A percentile compares a stretch with the other conserved stretches of the same genome.
These are phyloP conservation scores for Caenorhabditis becei DNA, from an alignment of 2,888 invertebrate species.

Conservation along the genomic window DNA sequence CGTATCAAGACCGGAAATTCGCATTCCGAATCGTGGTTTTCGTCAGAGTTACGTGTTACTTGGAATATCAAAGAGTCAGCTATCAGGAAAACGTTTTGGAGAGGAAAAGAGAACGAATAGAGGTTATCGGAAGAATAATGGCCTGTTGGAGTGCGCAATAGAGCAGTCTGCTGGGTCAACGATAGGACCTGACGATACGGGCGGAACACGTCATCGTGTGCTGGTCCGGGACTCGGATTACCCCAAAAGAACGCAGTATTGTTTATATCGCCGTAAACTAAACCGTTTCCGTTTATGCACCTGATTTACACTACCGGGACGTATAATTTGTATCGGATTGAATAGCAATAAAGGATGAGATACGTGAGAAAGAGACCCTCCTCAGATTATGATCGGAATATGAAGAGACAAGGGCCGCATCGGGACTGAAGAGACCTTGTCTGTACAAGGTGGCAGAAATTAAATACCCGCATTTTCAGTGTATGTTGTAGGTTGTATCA, in stretches of 20 bases:
- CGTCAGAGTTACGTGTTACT: background rate
- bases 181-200: background rate
- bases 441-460: background rate
- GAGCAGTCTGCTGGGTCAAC: constrained; percentile 24
- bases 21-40: background rate
- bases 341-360: background rate
- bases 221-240: background rate
- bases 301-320: background rate
- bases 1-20: constrained; percentile 41
- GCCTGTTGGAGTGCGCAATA: constrained; percentile 2
- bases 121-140: background rate
- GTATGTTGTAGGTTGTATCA: constrained; percentile 7
- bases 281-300: background rate
- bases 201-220: constrained; percentile 9
- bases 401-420: background rate
- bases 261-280: too few species aligned
- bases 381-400: constrained; percentile 8
- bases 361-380: constrained; percentile 2
- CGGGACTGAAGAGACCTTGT: background rate
- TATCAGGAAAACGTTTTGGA: background rate
- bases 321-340: constrained; percentile 8
- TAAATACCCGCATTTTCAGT: constrained; percentile 6
- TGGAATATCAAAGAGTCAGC: background rate
- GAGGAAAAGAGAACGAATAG: background rate
- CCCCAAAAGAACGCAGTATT: background rate